Base-by-base conservation (phyloP, 2,888 invertebrate species). In the Drosophila crucigera region DNA sequence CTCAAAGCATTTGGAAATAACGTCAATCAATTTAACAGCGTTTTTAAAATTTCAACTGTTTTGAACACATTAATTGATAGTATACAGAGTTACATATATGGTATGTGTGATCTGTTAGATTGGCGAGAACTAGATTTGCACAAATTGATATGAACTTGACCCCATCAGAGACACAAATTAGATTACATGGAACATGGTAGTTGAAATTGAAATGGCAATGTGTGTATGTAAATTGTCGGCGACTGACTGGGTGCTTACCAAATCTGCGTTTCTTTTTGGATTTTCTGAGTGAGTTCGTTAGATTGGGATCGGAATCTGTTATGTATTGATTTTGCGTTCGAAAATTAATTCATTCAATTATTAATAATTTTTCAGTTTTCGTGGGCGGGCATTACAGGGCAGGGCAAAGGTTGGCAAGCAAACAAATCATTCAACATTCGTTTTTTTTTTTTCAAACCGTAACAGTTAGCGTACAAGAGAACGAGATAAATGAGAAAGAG, bases 271-370 rank as follows among this genome's bases (percentile, higher is more conserved):
- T 93, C 92, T 93, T 93, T 91, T 93, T 92, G 72, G 91, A 88
- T 91, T 93, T 93, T 91, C 92, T 93, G 82, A 93, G 91, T 89
- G 93, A 92, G 88, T 92, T 93, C 92, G 92, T 93, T 92, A 92
- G 84, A 90, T 91, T 91, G 87, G 92, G 89, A 87, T 93, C 92
- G 84, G 91, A 90, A 87, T 93, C 92, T 91, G 88, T 82, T 89
- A 80, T 56, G 58, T 64, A 55, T 77, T 62, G 71, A 68, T 77
- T 73, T 72, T 73, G 76, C 75, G 75, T 81, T 79, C 73, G 73
- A 76, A 70, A 64, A 55, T 60, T 63, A 73, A 68, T 70, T 63
- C 11, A 71, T 77, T 68, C 56, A 64, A 63, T 47, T 64, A 68
- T 65, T 68, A 58, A 61, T 59, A 68, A 73, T 47, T 62, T 71